Base-by-base conservation (phyloP, 2,113 vertebrate genomes). In the Mungos mungo region DNA sequence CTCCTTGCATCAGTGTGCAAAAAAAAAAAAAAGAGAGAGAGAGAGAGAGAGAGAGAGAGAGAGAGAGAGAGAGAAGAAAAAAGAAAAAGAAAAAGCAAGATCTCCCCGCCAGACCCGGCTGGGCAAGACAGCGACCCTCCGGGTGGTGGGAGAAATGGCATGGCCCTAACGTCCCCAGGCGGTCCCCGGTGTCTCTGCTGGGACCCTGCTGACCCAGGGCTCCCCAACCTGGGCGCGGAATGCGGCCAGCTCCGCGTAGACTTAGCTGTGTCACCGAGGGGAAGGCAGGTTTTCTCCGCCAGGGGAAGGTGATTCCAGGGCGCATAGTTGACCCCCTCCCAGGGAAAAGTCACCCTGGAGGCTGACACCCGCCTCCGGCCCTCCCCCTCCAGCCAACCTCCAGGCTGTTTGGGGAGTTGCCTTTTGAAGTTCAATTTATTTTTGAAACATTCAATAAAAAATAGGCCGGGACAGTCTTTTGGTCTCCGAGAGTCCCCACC, bases 401-500 rank as follows among this genome's bases (percentile, higher is more conserved):
- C 27, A 19, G 87, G 76, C 93, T 57, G 81, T 85, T 87, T 18
- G 14, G 77, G 80, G 89, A 93, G 95, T 50, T 94, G 93, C 89
- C 97, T 93, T 97, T 94, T 98, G 93, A 97, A 96, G 95, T 96
- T 94, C 88, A 68, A 69, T 97, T 94, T 96, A 95, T 97, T 96
- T 97, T 89, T 76, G 85, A 95, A 95, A 89, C 81, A 65, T 96
- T 95, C 93, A 76, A 72, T 98, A 87, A 94, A 87, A 97, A 88
- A 81, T 25, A 54, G 83, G 33, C 76, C 5, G 2, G 16, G 52
- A 81, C 68, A 29, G 10, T 65, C 45, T 89, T 94, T 72, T 6
- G 45, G 92, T 74, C 83, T 88, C 72, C n/a, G 8, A 29, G 27
- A 29, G 9, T 74, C 68, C 80, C 80, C 80, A 76, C 31, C 76